Evolutionary conservation across 2,888 invertebrate genomes (phyloP), one percentile per base, ranked within the genome.

Genomic region (Stenichneumon culpator): DNA sequence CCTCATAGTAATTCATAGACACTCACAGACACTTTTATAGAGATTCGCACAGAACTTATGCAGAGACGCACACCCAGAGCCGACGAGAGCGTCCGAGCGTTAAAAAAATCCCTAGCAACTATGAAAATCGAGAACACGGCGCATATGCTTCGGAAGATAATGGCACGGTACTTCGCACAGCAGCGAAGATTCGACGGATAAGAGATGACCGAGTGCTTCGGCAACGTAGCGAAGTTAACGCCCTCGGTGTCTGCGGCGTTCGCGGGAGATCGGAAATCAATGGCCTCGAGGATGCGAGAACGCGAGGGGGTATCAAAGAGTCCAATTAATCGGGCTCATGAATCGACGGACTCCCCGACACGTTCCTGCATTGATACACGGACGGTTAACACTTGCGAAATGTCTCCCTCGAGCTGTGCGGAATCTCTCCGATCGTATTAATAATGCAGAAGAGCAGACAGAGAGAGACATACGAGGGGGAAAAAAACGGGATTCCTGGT

Each of bases 381-480:
- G 22, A 54, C 22, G 19, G 11, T 22, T 54, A 54, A 54, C 54
- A 22, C 19, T 19, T 22, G 22, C 22, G 54, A 54, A 54, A 54
- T 6, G 9, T 14, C 22, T 36, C 7, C 14, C 14, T 19, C 22
- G 72, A 36, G 54, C 54, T n/a, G 16, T 1, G n/a, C n/a, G 44
- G 11, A 47, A 47, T 57, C 44, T 22, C 19, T 68, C 44, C 25
- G 22, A 47, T 78, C 19, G 44, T 19, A 47, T 60, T 32, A 39
- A 69, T 78, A 69, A 78, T 32, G 19, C 54, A 82, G 60, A 47
- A 39, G 57, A 63, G 44, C 25, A 50, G 50, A 72, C 67, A 11
- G 6, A 65, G 80, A 83, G 11, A 39, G 11, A 77, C 0, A 47
- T 4, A 39, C 44, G 44, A 2, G 44, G 14, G 16, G 16, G 4